These are phyloP conservation scores for Dicrurus megarhynchus DNA, from an alignment of 2,113 vertebrate species.

Conservation along the genomic window DNA sequence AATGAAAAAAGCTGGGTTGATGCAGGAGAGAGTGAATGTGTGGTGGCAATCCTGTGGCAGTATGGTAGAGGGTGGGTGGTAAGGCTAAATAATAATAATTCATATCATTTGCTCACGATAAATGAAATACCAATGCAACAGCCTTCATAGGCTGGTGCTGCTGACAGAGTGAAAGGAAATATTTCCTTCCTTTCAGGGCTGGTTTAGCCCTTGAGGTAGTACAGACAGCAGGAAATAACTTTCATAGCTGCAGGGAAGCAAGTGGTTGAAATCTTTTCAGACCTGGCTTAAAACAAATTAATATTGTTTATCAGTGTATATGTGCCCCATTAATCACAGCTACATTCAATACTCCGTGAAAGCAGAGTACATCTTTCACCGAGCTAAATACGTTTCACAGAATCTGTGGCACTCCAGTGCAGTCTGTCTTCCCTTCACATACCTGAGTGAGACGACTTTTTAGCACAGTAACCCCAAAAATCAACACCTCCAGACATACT, in stretches of 20 bases:
- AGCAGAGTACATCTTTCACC: constrained; percentile 45
- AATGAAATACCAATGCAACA: constrained; percentile 20
- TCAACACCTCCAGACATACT: not conserved
- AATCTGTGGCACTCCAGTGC: not conserved
- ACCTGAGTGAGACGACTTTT: not conserved
- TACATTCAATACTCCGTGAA: constrained; percentile 33
- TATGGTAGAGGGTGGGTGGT: not conserved
- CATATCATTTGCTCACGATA: not conserved
- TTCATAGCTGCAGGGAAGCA: constrained; percentile 30
- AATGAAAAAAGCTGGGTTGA: not conserved
- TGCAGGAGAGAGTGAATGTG: not conserved
- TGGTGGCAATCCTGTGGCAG: not conserved
- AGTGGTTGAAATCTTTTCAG: constrained; percentile 42
- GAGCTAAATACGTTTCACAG: not conserved
- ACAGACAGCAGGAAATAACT: constrained; percentile 47
- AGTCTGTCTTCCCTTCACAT: not conserved
- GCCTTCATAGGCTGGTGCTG: not conserved
- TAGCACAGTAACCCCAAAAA: not conserved
- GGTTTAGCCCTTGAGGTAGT: constrained; percentile 20
- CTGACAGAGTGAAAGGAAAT: not conserved
- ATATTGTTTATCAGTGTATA: constrained; percentile 56
- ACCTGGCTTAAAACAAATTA: constrained; percentile 57
- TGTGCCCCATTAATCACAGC: constrained; percentile 58
- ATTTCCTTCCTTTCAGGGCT: constrained; percentile 36
- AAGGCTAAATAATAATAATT: not conserved